Evolutionary conservation across 2,113 vertebrate species (phyloP).

Genomic region (Chiloscyllium plagiosum): DNA sequence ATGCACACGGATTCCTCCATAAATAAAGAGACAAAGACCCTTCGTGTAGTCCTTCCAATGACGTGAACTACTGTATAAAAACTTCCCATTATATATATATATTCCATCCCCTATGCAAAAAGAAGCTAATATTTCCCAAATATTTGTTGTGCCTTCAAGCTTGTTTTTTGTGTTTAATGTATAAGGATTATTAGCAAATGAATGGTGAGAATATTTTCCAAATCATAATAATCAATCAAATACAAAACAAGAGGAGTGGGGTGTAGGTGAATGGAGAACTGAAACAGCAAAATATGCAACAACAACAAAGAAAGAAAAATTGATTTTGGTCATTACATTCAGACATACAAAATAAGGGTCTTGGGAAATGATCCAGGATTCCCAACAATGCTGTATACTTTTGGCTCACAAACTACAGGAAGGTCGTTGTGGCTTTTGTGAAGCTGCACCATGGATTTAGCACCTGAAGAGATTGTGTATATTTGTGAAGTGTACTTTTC

Average conservation of each 20-base stretch:
- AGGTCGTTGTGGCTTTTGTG: not conserved
- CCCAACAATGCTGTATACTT: not conserved
- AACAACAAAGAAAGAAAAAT: not conserved
- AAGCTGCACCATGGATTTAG: not conserved
- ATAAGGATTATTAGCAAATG: not conserved
- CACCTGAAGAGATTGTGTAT: not conserved
- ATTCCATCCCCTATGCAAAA: too few species aligned
- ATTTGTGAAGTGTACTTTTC: too few species aligned
- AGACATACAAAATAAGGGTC: not conserved
- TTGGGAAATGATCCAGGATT: not conserved
- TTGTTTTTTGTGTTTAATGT: too few species aligned
- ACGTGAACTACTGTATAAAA: too few species aligned
- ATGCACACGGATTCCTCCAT: too few species aligned
- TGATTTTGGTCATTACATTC: not conserved
- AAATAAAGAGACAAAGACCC: too few species aligned
- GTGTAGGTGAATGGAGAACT: not conserved
- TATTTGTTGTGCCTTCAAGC: too few species aligned
- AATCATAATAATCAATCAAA: not conserved
- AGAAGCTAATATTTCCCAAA: too few species aligned
- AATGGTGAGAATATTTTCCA: not conserved
- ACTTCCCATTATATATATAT: too few species aligned
- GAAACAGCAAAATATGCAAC: not conserved
- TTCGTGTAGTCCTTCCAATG: too few species aligned
- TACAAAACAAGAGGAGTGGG: not conserved
- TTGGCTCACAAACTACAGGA: not conserved